Conservation (phyloP, 2,888 invertebrate genomes). For the Phytoseiulus persimilis region DNA sequence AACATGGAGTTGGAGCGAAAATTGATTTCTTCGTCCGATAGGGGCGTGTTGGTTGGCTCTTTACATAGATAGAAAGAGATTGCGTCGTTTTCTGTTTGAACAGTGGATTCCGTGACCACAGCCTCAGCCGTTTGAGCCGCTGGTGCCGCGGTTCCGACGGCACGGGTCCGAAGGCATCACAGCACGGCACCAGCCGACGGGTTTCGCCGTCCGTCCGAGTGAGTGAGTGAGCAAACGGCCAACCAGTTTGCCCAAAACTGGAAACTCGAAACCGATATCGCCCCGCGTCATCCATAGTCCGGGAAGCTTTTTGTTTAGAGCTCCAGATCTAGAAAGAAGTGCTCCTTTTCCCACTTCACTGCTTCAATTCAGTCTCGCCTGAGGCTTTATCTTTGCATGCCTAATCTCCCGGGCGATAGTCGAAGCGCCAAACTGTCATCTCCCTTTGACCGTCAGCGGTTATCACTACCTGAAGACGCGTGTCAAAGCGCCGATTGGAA, state of each 20-base stretch:
- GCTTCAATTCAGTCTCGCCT: neutral
- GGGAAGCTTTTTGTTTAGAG: neutral
- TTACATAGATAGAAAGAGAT: neutral
- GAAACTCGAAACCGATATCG: neutral
- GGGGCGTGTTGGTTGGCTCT: conserved; percentile 28
- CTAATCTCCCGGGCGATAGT: neutral
- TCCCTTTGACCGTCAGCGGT: neutral
- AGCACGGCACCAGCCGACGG: neutral
- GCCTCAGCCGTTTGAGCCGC: neutral
- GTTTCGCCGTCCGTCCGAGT: neutral
- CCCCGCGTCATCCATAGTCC: neutral
- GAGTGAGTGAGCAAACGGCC: neutral
- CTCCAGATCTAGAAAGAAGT: neutral
- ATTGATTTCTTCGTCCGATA: conserved; percentile 27
- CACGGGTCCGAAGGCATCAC: neutral
- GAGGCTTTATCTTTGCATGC: neutral
- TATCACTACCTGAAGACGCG: conserved; percentile 21
- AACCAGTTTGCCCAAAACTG: neutral
- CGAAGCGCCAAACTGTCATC: neutral
- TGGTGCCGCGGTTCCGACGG: neutral
- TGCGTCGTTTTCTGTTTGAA: conserved; percentile 5
- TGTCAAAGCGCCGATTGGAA: conserved; percentile 22
- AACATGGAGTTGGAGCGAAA: conserved; percentile 7
- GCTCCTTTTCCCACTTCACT: neutral
- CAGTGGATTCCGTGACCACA: neutral